Base-by-base conservation (phyloP, 2,888 invertebrate species). In the Litoditis marina region DNA sequence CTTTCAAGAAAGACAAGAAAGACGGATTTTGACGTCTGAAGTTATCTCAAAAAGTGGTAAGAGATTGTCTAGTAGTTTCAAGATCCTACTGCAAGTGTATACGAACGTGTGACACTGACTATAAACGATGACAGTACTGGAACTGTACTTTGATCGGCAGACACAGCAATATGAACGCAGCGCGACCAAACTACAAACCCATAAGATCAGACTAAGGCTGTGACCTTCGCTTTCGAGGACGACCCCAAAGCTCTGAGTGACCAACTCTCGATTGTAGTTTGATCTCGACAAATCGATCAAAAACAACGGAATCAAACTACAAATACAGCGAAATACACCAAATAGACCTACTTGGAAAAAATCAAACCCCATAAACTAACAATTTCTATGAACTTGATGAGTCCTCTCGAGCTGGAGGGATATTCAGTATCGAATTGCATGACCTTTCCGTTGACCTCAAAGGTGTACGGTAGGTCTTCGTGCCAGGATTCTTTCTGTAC, bases 331-430 rank as follows among this genome's bases (percentile, higher is more conserved):
- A n/a, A n/a, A n/a, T n/a, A n/a, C n/a, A n/a, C n/a, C n/a, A n/a
- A n/a, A n/a, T n/a, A n/a, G n/a, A n/a, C n/a, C n/a, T n/a, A n/a
- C n/a, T n/a, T n/a, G n/a, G n/a, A n/a, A n/a, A n/a, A n/a, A n/a
- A n/a, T n/a, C n/a, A n/a, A n/a, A 8, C 7, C 25, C 34, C 46
- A n/a, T 3, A 32, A 44, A 56, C 74, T 69, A 19, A 77, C 78
- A 63, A 78, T 74, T 46, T 74, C 74, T 13, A 76, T 60, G 28
- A 72, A 60, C 60, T 78, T 78, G 31, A 77, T 65, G 52, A 74
- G 58, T 34, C 78, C 78, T 46, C 77, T 51, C 25, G 65, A 63
- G 31, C 68, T 76, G 2, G 73, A 66, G 0, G 74, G 66, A 44
- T 73, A 77, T 46, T 69, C 64, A 30, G 71, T 66, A 58, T 78